These are phyloP conservation scores for Lysandra bellargus DNA, from an alignment of 2,888 invertebrate genomes.

Conservation along the genomic window DNA sequence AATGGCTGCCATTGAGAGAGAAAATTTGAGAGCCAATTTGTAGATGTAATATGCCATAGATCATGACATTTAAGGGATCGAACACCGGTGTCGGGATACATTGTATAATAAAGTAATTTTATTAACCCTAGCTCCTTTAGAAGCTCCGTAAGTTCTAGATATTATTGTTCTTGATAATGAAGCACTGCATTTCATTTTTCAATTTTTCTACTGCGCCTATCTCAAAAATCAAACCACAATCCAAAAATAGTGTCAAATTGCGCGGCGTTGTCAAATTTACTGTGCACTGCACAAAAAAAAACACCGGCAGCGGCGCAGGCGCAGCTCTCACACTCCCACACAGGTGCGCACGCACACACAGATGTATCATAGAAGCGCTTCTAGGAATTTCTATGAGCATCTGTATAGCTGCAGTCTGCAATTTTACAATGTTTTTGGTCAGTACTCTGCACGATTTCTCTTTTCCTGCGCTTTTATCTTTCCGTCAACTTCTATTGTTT, in stretches of 20 bases:
- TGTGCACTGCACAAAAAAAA: constrained; percentile 55
- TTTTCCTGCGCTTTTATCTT: not conserved
- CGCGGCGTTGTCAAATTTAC: constrained; percentile 77
- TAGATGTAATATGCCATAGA: no score
- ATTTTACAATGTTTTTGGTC: constrained; percentile 43
- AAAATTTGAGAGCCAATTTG: no score
- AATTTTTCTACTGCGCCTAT: not conserved
- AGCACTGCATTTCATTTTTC: not conserved
- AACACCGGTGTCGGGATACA: no score
- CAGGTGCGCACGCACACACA: constrained; percentile 40
- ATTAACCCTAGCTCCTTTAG: not conserved
- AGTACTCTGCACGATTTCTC: constrained; percentile 11
- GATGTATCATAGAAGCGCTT: constrained; percentile 2
- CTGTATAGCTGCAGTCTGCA: constrained; percentile 43
- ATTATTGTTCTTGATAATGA: no score
- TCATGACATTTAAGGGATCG: no score
- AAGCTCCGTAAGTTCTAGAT: not conserved
- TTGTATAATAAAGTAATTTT: no score
- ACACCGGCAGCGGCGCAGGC: constrained; percentile 69
- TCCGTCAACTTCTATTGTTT: constrained; percentile 2
- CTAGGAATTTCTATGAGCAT: constrained; percentile 29
- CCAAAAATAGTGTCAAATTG: constrained; percentile 48
- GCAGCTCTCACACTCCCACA: constrained; percentile 41
- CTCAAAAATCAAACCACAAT: not conserved
- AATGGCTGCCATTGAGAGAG: no score